These are phyloP conservation scores for Beaufortia kweichowensis DNA, from an alignment of 2,113 vertebrate genomes.

Conservation along the genomic window DNA sequence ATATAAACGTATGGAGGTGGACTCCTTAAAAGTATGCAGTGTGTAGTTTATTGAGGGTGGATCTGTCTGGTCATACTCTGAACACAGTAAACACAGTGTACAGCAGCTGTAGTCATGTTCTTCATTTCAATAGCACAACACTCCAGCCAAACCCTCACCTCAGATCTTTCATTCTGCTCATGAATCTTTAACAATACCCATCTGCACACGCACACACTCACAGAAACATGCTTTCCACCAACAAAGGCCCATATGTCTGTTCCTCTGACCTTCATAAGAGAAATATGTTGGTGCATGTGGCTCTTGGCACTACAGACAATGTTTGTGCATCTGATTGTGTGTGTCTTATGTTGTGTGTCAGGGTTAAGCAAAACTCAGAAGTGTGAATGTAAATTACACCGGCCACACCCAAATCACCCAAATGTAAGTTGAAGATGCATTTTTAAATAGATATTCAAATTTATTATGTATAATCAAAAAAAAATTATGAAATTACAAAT, in stretches of 20 bases:
- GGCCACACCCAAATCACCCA: too few species aligned
- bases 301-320: neutral
- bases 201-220: slow-evolving; percentile 70
- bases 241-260: slow-evolving; percentile 80
- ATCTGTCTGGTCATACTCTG: too few species aligned
- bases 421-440: too few species aligned
- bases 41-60: too few species aligned
- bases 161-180: slow-evolving; percentile 81
- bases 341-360: neutral
- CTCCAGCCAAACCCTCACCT: slow-evolving; percentile 82
- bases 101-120: slow-evolving; percentile 63
- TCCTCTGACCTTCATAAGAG: slow-evolving; percentile 77
- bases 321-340: neutral
- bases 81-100: slow-evolving; percentile 43
- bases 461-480: too few species aligned
- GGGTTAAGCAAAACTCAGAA: neutral
- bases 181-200: slow-evolving; percentile 90
- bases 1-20: too few species aligned
- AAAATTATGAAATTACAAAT: too few species aligned
- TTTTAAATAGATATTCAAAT: too few species aligned
- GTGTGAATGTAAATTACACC: too few species aligned
- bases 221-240: slow-evolving; percentile 80
- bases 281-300: slow-evolving; percentile 69
- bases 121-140: slow-evolving; percentile 60
- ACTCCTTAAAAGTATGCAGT: too few species aligned